A percentile compares a stretch with the other conserved stretches of the same genome.
These are phyloP conservation scores for Micromesistius poutassou DNA, from an alignment of 2,797 vertebrate species.

Conservation along the genomic window DNA sequence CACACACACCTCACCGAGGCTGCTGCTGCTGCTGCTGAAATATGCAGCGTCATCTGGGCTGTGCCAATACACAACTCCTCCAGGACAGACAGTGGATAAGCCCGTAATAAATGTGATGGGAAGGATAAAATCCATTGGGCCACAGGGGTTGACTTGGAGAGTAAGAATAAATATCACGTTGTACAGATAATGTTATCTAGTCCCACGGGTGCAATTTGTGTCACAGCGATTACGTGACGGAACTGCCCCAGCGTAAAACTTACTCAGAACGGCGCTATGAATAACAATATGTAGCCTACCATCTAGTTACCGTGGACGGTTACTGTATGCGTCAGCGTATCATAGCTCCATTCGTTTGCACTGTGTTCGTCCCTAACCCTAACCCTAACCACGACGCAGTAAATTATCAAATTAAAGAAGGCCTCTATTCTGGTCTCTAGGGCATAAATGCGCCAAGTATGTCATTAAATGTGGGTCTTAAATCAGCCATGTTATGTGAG, in stretches of 20 bases:
- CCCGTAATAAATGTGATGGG: slow-evolving; percentile 43
- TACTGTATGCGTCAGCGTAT: neutral
- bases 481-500: neutral
- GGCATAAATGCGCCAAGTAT: neutral
- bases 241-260: neutral
- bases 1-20: slow-evolving; percentile 50
- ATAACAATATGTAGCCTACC: neutral
- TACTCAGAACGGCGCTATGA: neutral
- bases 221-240: neutral
- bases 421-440: neutral
- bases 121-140: neutral
- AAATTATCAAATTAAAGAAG: neutral
- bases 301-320: neutral
- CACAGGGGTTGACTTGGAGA: neutral
- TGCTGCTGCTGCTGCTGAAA: slow-evolving; percentile 56
- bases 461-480: neutral
- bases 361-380: no score
- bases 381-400: no score
- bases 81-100: slow-evolving; percentile 41
- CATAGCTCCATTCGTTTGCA: neutral
- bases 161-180: neutral
- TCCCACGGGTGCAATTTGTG: neutral
- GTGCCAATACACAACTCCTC: slow-evolving; percentile 53
- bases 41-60: slow-evolving; percentile 58
- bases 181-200: neutral